Percentiles rank a stretch among this genome's conserved stretches.
These are phyloP conservation scores for Gymnobelideus leadbeateri DNA, from an alignment of 2,113 vertebrate species.

Conservation along the genomic window DNA sequence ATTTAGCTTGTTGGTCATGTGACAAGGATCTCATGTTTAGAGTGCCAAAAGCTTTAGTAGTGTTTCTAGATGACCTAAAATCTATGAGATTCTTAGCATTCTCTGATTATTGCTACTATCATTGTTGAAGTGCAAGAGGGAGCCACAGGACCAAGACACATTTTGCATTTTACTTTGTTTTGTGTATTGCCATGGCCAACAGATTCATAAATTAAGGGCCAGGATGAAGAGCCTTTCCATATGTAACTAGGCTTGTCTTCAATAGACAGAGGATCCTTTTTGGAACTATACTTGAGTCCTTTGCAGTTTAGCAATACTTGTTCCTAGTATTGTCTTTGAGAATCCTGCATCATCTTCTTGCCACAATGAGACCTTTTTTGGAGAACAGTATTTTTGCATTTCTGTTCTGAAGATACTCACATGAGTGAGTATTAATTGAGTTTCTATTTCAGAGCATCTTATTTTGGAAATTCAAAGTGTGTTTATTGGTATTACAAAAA, in stretches of 20 bases:
- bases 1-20: not conserved
- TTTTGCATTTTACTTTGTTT: not conserved
- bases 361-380: not conserved
- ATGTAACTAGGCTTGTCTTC: not conserved
- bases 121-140: not conserved
- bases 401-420: not conserved
- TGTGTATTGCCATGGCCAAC: not conserved
- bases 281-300: not conserved
- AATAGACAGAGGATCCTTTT: not conserved
- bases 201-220: not conserved
- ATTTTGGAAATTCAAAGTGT: not conserved
- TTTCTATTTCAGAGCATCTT: not conserved
- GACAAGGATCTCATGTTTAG: not conserved
- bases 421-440: not conserved
- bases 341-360: not conserved
- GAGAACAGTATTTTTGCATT: not conserved
- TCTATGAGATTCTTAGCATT: not conserved
- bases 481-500: not conserved
- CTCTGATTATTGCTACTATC: not conserved
- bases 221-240: not conserved
- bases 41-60: not conserved
- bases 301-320: not conserved
- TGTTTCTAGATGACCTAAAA: not conserved
- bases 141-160: not conserved
- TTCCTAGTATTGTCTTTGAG: not conserved